Percentiles rank a stretch among this genome's conserved stretches.
Conservation (phyloP, 2,888 invertebrate species). For the Acrobasis consociella region DNA sequence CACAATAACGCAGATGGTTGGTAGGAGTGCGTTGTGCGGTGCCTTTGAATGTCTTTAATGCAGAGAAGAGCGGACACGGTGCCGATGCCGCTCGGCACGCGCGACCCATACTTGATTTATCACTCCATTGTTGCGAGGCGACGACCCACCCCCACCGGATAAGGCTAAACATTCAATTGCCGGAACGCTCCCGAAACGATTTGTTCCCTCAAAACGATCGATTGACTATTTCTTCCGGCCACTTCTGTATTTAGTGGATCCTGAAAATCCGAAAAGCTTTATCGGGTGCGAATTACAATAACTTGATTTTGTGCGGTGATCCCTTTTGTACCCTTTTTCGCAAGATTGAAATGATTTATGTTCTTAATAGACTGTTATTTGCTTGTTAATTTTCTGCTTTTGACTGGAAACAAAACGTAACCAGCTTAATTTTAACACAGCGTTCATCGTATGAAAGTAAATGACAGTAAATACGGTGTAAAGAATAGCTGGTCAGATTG, state of each 20-base stretch:
- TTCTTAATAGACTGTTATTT: neutral
- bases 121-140: slow-evolving; percentile 77
- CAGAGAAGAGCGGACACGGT: slow-evolving; percentile 52
- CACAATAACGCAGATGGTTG: slow-evolving; percentile 20
- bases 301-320: neutral
- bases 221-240: slow-evolving; percentile 64
- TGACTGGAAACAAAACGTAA: neutral
- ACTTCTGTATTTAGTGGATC: slow-evolving; percentile 42
- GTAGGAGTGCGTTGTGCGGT: slow-evolving; percentile 44
- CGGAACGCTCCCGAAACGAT: slow-evolving; percentile 76
- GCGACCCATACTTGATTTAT: slow-evolving; percentile 81
- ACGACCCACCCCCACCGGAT: slow-evolving; percentile 75
- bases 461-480: slow-evolving; percentile 5
- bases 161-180: slow-evolving; percentile 80
- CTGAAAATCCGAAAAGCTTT: slow-evolving; percentile 24
- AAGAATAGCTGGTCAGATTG: slow-evolving; percentile 42
- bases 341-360: neutral
- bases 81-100: slow-evolving; percentile 66
- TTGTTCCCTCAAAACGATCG: slow-evolving; percentile 72
- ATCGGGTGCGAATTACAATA: neutral
- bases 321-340: neutral
- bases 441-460: neutral
- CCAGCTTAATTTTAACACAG: neutral
- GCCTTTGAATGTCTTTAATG: slow-evolving; percentile 65
- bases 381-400: neutral